These are phyloP conservation scores for Cancer borealis DNA, from an alignment of 2,888 invertebrate species.

Conservation along the genomic window DNA sequence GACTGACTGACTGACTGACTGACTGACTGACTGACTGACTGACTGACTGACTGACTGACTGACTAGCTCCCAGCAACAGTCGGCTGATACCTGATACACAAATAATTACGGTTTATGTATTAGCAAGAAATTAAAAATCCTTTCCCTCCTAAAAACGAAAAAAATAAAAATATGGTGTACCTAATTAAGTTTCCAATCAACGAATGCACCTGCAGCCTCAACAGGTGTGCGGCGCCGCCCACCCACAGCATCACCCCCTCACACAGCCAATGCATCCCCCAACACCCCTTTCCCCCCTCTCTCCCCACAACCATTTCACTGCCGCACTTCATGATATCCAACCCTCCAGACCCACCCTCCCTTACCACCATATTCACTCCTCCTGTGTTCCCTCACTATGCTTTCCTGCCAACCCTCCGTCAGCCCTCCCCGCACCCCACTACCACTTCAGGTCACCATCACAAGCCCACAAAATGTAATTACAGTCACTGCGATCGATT, in stretches of 20 bases:
- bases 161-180: background rate
- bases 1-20: no score
- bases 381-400: background rate
- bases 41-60: background rate
- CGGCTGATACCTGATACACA: background rate
- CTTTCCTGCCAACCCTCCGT: background rate
- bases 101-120: background rate
- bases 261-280: background rate
- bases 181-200: constrained; percentile 40
- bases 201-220: constrained; percentile 17
- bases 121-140: background rate
- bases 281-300: background rate
- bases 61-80: background rate
- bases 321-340: no score
- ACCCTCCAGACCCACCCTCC: background rate
- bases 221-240: constrained; percentile 13
- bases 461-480: constrained; percentile 16
- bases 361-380: background rate
- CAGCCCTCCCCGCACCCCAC: background rate
- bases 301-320: background rate
- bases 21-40: no score
- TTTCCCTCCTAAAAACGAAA: background rate
- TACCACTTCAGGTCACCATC: background rate
- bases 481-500: background rate
- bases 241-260: background rate